phyloP scores from a whole-genome alignment of 2,113 vertebrate genomes.

The Holacanthus passer region DNA sequence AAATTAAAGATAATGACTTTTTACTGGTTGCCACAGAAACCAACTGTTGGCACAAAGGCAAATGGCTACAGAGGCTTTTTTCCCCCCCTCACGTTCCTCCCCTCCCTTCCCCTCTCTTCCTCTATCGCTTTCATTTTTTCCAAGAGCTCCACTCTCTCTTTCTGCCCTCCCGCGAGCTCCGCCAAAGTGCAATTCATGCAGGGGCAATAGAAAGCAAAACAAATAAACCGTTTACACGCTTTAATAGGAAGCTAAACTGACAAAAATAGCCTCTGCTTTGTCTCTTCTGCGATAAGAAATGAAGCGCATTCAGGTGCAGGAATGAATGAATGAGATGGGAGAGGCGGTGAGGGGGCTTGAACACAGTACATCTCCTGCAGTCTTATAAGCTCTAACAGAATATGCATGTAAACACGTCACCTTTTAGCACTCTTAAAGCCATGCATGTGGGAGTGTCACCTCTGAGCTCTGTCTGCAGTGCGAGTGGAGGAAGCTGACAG shows the following conservation, averaged over 20 bases:
- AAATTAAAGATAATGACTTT: constrained; percentile 84
- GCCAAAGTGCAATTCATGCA: constrained; percentile 50
- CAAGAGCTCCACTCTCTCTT: constrained; percentile 37
- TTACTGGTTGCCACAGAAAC: constrained; percentile 84
- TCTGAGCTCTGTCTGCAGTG: constrained; percentile 48
- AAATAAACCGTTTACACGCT: constrained; percentile 39
- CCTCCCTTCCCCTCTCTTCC: constrained; percentile 9
- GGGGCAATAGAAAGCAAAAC: constrained; percentile 32
- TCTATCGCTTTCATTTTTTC: constrained; percentile 49
- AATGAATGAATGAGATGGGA: constrained; percentile 10
- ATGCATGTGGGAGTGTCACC: constrained; percentile 47
- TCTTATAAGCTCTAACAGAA: not conserved
- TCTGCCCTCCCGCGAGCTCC: constrained; percentile 7
- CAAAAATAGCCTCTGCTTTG: constrained; percentile 36
- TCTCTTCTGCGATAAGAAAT: constrained; percentile 18
- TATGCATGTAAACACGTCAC: constrained; percentile 43
- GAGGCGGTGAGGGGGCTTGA: not conserved
- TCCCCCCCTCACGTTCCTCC: not conserved
- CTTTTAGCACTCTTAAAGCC: constrained; percentile 20
- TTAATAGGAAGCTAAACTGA: constrained; percentile 20
- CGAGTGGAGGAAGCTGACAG: constrained; percentile 54
- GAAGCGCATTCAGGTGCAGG: constrained; percentile 12
- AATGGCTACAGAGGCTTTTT: constrained; percentile 62
- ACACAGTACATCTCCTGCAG: not conserved
- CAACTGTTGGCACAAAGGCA: constrained; percentile 75